Percentiles rank a stretch among this genome's conserved stretches.
Conservation (phyloP, 2,797 vertebrate species). For the Argya squamiceps region DNA sequence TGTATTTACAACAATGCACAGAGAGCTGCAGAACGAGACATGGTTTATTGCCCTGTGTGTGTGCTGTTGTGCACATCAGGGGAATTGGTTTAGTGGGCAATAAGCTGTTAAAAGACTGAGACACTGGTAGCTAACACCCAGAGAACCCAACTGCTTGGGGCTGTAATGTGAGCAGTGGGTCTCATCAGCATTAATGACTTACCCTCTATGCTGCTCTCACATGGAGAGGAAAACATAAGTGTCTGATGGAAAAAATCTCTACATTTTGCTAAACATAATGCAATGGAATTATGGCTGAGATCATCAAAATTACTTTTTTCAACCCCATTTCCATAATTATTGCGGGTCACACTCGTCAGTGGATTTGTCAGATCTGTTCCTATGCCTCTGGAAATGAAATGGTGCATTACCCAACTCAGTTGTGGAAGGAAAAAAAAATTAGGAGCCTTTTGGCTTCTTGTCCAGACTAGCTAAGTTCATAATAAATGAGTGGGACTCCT, state of each 20-base stretch:
- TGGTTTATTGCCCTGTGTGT: background rate
- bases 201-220: background rate
- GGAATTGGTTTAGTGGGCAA: constrained; percentile 46
- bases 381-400: background rate
- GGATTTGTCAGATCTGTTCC: background rate
- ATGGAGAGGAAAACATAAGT: background rate
- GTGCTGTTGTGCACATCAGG: background rate
- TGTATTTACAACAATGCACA: background rate
- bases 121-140: background rate
- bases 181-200: constrained; percentile 19
- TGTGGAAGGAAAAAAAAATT: background rate
- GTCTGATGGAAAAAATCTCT: background rate
- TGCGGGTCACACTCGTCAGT: background rate
- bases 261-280: background rate
- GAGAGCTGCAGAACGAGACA: background rate
- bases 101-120: constrained; percentile 44
- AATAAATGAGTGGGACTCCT: background rate
- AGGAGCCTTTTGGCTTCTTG: background rate
- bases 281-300: background rate
- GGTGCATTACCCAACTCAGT: background rate
- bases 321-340: background rate
- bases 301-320: background rate
- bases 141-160: constrained; percentile 11
- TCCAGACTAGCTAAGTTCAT: background rate
- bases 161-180: constrained; percentile 5